These are phyloP conservation scores for Brienomyrus longianalis DNA, from an alignment of 2,113 vertebrate species.

Conservation along the genomic window DNA sequence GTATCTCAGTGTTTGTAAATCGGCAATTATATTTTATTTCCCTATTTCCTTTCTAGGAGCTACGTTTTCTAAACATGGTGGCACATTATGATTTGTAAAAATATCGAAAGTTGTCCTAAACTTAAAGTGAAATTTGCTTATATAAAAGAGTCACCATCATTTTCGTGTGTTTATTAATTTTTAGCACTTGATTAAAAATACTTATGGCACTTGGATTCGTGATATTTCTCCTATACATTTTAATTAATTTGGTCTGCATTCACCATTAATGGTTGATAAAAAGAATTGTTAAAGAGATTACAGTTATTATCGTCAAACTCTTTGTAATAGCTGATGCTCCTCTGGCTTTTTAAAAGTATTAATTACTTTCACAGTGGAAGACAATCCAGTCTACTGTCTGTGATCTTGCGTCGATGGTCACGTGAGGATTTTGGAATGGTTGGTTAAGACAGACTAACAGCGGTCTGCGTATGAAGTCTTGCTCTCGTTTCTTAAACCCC, in stretches of 20 bases:
- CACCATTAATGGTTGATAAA: background rate
- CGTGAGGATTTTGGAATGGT: background rate
- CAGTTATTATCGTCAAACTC: background rate
- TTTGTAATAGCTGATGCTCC: background rate
- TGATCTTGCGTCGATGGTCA: background rate
- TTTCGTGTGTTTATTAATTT: background rate
- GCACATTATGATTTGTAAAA: background rate
- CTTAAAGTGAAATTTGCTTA: background rate
- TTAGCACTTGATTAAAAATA: background rate
- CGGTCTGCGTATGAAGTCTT: background rate
- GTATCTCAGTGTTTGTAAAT: background rate
- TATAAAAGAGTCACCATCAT: background rate
- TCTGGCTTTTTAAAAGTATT: background rate
- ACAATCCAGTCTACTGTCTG: background rate
- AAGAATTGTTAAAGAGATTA: background rate
- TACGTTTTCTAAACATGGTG: background rate
- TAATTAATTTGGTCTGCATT: background rate
- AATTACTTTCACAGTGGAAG: background rate
- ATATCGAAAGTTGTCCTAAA: background rate
- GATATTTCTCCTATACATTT: background rate
- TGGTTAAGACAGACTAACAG: background rate
- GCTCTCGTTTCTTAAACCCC: background rate
- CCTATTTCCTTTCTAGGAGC: background rate
- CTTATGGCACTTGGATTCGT: background rate
- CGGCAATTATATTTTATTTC: background rate